A percentile compares a stretch with the other conserved stretches of the same genome.
Conservation (phyloP, 2,888 invertebrate genomes). For the Aphodius sticticus region DNA sequence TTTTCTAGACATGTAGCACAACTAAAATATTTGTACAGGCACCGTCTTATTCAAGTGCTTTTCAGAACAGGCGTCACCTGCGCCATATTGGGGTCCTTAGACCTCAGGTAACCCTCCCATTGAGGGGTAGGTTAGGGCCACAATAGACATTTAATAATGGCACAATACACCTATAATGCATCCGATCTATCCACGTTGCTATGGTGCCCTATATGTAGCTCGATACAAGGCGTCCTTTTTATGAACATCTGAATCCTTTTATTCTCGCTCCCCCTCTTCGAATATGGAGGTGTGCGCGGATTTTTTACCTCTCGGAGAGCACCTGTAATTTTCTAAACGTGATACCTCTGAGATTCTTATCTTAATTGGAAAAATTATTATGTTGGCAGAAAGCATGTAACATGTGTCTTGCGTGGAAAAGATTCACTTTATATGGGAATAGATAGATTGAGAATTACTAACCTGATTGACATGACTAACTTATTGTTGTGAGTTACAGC, state of each 20-base stretch:
- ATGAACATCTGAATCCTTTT: slow-evolving; percentile 24
- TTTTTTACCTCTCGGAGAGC: background rate
- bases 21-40: slow-evolving; percentile 18
- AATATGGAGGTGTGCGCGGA: slow-evolving; percentile 13
- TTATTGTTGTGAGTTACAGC: background rate
- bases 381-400: background rate
- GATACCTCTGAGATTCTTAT: background rate
- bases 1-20: slow-evolving; percentile 8
- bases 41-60: slow-evolving; percentile 8
- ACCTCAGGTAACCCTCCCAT: slow-evolving; percentile 25
- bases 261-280: slow-evolving; percentile 13
- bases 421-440: background rate
- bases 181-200: slow-evolving; percentile 25
- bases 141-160: slow-evolving; percentile 31
- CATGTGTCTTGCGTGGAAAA: background rate
- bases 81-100: slow-evolving; percentile 7
- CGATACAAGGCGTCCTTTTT: slow-evolving; percentile 16
- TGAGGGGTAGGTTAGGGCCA: slow-evolving; percentile 18
- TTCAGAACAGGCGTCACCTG: background rate
- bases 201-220: slow-evolving; percentile 24
- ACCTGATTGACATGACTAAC: background rate
- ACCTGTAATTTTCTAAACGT: slow-evolving; percentile 21
- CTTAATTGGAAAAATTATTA: background rate
- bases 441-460: no score
- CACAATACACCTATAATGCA: slow-evolving; percentile 29